Evolutionary conservation across 2,113 vertebrate species (phyloP).

Genomic region (Xyrauchen texanus): DNA sequence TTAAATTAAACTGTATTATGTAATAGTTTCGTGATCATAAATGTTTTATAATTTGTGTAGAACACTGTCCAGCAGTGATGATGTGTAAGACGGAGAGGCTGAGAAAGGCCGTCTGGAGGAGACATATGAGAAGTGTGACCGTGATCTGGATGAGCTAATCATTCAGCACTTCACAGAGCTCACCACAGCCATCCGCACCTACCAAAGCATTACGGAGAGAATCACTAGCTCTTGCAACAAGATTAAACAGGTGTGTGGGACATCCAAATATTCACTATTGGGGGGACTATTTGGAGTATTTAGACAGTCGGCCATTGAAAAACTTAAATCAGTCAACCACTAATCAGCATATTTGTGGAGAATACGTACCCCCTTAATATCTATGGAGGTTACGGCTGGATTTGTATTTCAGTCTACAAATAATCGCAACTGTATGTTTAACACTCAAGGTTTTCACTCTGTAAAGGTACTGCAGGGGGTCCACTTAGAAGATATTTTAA

Average conservation of each 20-base stretch:
- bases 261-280: background rate
- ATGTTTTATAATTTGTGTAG: slow-evolving; percentile 59
- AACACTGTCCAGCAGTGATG: slow-evolving; percentile 91
- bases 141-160: slow-evolving; percentile 88
- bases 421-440: too few relatives aligned
- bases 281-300: too few relatives aligned
- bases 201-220: slow-evolving; percentile 98
- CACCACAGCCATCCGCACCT: slow-evolving; percentile 94
- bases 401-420: too few relatives aligned
- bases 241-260: slow-evolving; percentile 86
- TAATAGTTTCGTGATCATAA: background rate
- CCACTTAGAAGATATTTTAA: too few relatives aligned
- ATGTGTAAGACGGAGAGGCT: slow-evolving; percentile 91
- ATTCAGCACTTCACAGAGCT: slow-evolving; percentile 95
- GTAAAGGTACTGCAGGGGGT: too few relatives aligned
- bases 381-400: too few relatives aligned
- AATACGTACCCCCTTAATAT: too few relatives aligned
- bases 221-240: slow-evolving; percentile 97
- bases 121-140: slow-evolving; percentile 94
- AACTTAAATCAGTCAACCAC: too few relatives aligned
- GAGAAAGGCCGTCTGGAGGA: slow-evolving; percentile 94
- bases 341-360: too few relatives aligned
- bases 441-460: too few relatives aligned
- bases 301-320: too few relatives aligned
- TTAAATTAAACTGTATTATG: background rate